These are phyloP conservation scores for Ptychoptera contaminata DNA, from an alignment of 2,888 invertebrate genomes.

Conservation along the genomic window DNA sequence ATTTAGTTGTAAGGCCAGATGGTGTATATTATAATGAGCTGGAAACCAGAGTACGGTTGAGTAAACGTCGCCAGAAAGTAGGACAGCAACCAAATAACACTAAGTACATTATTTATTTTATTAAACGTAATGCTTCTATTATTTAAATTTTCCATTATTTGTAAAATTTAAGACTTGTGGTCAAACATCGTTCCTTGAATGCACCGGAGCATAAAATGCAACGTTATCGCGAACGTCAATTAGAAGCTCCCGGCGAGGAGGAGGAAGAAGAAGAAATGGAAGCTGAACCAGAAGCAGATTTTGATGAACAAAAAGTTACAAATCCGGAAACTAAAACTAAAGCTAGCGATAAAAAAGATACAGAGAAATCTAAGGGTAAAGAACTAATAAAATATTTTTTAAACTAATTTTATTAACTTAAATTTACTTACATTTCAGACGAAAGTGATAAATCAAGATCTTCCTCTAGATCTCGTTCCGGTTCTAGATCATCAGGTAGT, in stretches of 20 bases:
- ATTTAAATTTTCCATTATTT: background rate
- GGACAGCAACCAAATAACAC: constrained; percentile 39
- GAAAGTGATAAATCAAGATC: constrained; percentile 34
- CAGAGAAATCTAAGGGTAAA: constrained; percentile 24
- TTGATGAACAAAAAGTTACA: constrained; percentile 22
- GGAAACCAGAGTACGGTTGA: constrained; percentile 87
- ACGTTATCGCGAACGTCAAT: constrained; percentile 66
- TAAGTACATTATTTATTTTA: constrained; percentile 13
- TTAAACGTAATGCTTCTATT: background rate
- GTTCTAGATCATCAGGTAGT: constrained; percentile 18
- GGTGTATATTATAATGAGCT: constrained; percentile 90
- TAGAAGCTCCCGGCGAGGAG: constrained; percentile 66
- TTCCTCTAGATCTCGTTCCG: constrained; percentile 18
- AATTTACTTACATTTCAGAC: constrained; percentile 13
- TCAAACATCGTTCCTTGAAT: constrained; percentile 76
- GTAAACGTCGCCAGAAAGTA: constrained; percentile 72
- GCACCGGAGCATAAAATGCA: constrained; percentile 77
- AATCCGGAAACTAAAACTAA: constrained; percentile 11
- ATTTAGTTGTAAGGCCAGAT: constrained; percentile 79
- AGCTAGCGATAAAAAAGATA: constrained; percentile 20
- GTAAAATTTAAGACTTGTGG: constrained; percentile 48
- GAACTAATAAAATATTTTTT: constrained; percentile 17
- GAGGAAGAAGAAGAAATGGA: constrained; percentile 53
- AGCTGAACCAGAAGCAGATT: constrained; percentile 36
- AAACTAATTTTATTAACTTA: constrained; percentile 18